Percentiles rank a stretch among this genome's conserved stretches.
Evolutionary conservation across 2,888 invertebrate genomes (phyloP).

Genomic region (Cancer borealis): DNA sequence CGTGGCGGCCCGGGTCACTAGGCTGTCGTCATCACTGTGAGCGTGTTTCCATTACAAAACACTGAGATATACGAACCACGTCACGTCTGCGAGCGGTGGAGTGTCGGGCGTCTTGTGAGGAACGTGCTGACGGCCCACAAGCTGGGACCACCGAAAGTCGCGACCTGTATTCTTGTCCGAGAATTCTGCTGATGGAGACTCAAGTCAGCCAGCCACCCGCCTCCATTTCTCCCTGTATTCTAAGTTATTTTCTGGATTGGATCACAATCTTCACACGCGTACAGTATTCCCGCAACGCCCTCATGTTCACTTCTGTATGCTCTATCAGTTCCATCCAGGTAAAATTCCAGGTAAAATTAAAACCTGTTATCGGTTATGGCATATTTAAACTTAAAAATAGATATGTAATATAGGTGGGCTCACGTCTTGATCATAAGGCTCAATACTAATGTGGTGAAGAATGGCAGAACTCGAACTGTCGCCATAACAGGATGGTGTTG

Average conservation of each 20-base stretch:
- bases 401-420: too few species aligned
- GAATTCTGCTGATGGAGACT: not conserved
- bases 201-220: not conserved
- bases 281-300: not conserved
- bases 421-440: too few species aligned
- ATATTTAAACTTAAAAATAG: not conserved
- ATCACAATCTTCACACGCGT: not conserved
- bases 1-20: not conserved
- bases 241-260: not conserved
- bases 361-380: not conserved
- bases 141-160: not conserved
- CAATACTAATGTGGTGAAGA: not conserved
- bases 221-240: not conserved
- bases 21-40: not conserved
- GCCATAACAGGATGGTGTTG: not conserved
- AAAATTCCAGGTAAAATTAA: not conserved
- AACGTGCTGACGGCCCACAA: not conserved
- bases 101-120: not conserved
- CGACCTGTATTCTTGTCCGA: not conserved
- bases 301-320: too few species aligned
- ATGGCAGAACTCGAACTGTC: not conserved
- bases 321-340: too few species aligned
- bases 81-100: not conserved
- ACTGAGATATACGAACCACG: not conserved
- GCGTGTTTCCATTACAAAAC: not conserved